phyloP scores from a whole-genome alignment of 2,888 invertebrate species.

The Ophonus ardosiacus region DNA sequence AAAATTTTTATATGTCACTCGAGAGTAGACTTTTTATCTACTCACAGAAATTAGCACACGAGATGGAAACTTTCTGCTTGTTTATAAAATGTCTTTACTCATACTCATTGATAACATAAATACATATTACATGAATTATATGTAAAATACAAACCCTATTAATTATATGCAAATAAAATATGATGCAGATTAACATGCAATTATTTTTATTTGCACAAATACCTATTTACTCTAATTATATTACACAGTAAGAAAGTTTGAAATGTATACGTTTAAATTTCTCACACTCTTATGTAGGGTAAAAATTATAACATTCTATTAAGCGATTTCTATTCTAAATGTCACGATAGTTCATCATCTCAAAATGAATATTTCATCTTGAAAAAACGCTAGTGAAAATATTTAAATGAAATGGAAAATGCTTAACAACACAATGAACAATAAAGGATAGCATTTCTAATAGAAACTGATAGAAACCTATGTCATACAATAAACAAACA shows the following conservation, averaged over 20 bases:
- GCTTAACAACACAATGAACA: neutral
- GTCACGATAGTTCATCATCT: neutral
- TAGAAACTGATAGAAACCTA: slow-evolving; percentile 14
- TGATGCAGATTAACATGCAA: neutral
- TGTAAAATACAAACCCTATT: neutral
- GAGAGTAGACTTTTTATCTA: too few relatives aligned
- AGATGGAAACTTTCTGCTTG: too few relatives aligned
- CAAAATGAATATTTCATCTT: neutral
- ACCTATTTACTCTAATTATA: neutral
- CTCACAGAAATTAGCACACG: too few relatives aligned
- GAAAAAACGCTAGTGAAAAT: neutral
- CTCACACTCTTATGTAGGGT: neutral
- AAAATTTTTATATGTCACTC: too few relatives aligned
- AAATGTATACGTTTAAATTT: neutral
- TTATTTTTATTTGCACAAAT: neutral
- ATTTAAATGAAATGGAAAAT: neutral
- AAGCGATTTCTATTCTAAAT: slow-evolving; percentile 1
- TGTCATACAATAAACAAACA: neutral
- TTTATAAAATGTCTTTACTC: too few relatives aligned
- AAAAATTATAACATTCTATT: neutral
- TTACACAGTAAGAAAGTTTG: neutral
- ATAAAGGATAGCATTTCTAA: neutral
- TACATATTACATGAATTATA: neutral
- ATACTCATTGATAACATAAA: too few relatives aligned
- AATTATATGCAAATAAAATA: neutral